Evolutionary conservation across 2,797 vertebrate species (phyloP).

Genomic region (Xiphophorus birchmanni): DNA sequence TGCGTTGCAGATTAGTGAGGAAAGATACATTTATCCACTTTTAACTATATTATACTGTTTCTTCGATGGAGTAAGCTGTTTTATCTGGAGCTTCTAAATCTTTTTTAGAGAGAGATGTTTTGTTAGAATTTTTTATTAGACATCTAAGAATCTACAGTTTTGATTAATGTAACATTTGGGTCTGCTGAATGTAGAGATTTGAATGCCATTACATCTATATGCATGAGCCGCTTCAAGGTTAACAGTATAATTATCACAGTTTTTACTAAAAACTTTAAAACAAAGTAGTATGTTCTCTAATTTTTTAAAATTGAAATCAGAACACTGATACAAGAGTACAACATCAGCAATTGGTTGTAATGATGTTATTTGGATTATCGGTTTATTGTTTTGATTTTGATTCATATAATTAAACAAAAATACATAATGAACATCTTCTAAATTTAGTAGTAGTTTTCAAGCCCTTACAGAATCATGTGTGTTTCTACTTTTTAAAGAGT

Average conservation of each 20-base stretch:
- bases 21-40: constrained; percentile 29
- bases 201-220: background rate
- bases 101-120: background rate
- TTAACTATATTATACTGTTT: constrained; percentile 16
- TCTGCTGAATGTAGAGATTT: background rate
- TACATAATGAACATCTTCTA: background rate
- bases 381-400: background rate
- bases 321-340: background rate
- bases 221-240: background rate
- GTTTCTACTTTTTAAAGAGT: background rate
- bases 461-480: background rate
- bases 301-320: background rate
- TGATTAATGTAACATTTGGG: background rate
- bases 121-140: background rate
- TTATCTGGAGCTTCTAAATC: background rate
- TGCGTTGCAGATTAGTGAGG: constrained; percentile 19
- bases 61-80: background rate
- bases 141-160: background rate
- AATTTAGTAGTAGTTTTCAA: background rate
- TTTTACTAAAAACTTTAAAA: background rate
- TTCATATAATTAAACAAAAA: background rate
- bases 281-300: background rate
- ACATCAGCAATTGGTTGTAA: background rate
- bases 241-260: background rate
- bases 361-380: background rate